Base-by-base conservation (phyloP, 2,113 vertebrate genomes). In the Hiodon tergisus region DNA sequence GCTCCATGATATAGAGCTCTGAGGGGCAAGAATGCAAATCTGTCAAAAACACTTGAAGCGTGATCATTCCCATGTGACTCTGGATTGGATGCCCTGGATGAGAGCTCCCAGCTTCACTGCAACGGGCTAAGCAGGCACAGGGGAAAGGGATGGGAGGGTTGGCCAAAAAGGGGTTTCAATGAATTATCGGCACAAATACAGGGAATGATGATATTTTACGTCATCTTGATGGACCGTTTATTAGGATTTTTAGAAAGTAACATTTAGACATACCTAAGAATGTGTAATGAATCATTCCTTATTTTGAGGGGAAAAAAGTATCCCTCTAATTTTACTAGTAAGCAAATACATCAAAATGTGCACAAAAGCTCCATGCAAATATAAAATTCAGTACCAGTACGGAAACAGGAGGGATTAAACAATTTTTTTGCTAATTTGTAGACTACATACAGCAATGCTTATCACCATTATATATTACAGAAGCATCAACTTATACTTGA, bases 151-250 rank as follows among this genome's bases (percentile, higher is more conserved):
- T 13, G 13, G 16, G 13, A 61, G 59, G 59, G 7, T 31, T 31
- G 31, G 31, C 31, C 31, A 31, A 1, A 31, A 31, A 31, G 31
- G 31, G 31, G 0, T 31, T 31, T 31, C 31, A 31, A 31, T 31
- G 31, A 31, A 31, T 31, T 31, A 31, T 31, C 2, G 31, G 31
- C 31, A 31, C 31, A 31, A 31, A 31, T 31, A 48, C 31, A 47
- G 6, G 8, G 63, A 7, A 48, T 10, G 48, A 31, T 31, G 31
- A 31, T 31, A 31, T 31, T 31, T 31, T 31, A 31, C 31, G 31
- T 31, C 31, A 31, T 31, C 31, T 72, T 77, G 31, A 67, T 57
- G 72, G 47, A 14, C 14, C 66, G 62, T 77, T 77, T 77, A 77
- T 77, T 72, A 51, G 46, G 10, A 51, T 65, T 31, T 61, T 58